phyloP scores from a whole-genome alignment of 2,888 invertebrate genomes.

The Cyclophora albipunctata region DNA sequence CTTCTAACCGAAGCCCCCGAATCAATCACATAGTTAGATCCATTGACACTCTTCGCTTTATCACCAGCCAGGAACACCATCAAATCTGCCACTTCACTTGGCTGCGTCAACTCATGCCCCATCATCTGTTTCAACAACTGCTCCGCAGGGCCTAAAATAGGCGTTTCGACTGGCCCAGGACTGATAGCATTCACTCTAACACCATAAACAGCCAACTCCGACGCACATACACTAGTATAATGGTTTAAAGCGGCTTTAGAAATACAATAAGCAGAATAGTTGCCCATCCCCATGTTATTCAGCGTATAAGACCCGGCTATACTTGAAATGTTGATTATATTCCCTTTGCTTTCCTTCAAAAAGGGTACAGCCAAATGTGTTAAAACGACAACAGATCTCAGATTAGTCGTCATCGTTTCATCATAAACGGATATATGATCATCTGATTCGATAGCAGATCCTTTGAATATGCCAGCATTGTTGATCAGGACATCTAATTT shows the following conservation, averaged over 20 bases:
- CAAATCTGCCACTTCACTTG: conserved; percentile 29
- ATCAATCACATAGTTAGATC: no score
- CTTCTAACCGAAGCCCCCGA: background rate
- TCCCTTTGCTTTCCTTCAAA: conserved; percentile 32
- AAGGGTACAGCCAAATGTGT: conserved; percentile 29
- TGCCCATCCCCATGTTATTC: background rate
- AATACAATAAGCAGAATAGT: conserved; percentile 69
- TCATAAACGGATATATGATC: conserved; percentile 26
- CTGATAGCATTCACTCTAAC: conserved; percentile 28
- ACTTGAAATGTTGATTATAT: conserved; percentile 38
- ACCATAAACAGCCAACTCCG: conserved; percentile 45
- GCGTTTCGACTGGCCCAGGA: conserved; percentile 30
- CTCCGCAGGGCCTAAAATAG: conserved; percentile 15
- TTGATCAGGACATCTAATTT: conserved; percentile 33
- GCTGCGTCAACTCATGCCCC: conserved; percentile 24
- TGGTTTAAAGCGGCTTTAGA: conserved; percentile 87
- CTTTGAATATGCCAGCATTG: conserved; percentile 29
- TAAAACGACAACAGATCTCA: conserved; percentile 28
- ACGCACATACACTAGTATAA: conserved; percentile 82
- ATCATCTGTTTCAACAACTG: background rate
- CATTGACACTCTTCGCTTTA: conserved; percentile 25
- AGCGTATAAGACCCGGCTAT: conserved; percentile 11
- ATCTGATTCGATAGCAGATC: conserved; percentile 16
- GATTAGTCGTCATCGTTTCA: conserved; percentile 29
- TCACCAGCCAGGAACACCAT: conserved; percentile 31